phyloP scores from a whole-genome alignment of 2,888 invertebrate genomes.

The Pseudolycoriella hygida region DNA sequence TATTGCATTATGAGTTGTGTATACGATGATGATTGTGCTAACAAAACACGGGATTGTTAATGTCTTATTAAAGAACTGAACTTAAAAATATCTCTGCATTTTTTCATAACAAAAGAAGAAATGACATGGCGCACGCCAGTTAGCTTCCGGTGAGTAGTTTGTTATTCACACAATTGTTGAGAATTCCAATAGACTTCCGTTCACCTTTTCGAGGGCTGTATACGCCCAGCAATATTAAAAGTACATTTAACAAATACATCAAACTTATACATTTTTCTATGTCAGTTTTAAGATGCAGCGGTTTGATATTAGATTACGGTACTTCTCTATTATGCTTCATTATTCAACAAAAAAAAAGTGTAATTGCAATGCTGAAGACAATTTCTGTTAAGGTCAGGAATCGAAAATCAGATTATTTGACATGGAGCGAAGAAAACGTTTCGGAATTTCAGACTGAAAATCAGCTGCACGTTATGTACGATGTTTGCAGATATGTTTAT shows the following conservation, averaged over 20 bases:
- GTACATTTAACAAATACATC: neutral
- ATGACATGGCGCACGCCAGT: slow-evolving; percentile 8
- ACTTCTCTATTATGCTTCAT: neutral
- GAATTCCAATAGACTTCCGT: slow-evolving; percentile 5
- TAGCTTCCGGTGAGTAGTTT: slow-evolving; percentile 5
- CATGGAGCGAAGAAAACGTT: too few species aligned
- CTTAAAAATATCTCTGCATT: too few species aligned
- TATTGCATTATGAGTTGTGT: too few species aligned
- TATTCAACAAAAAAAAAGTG: neutral
- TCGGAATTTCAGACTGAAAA: neutral
- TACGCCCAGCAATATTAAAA: neutral
- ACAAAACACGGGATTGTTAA: too few species aligned
- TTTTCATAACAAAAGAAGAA: neutral
- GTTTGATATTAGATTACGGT: neutral
- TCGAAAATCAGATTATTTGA: neutral
- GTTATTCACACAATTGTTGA: neutral
- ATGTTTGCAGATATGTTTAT: too few species aligned
- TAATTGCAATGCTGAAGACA: neutral
- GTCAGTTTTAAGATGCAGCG: neutral
- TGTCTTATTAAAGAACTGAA: too few species aligned
- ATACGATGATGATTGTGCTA: too few species aligned
- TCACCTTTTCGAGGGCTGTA: slow-evolving; percentile 1
- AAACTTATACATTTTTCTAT: neutral
- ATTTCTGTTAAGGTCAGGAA: neutral
- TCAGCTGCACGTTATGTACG: neutral